A percentile compares a stretch with the other conserved stretches of the same genome.
phyloP scores from a whole-genome alignment of 2,888 invertebrate genomes.

The Acrobasis suavella region DNA sequence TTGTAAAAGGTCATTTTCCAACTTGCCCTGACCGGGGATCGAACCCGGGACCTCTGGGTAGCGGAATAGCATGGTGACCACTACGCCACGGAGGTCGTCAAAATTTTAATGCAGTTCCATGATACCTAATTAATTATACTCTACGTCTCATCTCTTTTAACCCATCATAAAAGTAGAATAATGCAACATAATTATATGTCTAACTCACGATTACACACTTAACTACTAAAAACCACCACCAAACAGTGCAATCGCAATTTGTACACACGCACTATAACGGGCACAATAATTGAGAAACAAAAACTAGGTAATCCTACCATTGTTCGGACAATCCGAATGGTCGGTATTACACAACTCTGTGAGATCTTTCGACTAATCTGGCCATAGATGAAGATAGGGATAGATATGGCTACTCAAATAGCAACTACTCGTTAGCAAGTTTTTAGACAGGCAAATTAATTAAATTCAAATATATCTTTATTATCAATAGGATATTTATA shows the following conservation, averaged over 20 bases:
- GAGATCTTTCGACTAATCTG: background rate
- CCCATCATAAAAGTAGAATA: background rate
- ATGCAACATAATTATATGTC: background rate
- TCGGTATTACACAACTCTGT: background rate
- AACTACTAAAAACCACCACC: background rate
- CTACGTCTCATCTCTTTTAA: background rate
- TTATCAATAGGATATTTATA: too few relatives aligned
- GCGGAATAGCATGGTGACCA: too few relatives aligned
- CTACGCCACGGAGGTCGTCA: too few relatives aligned
- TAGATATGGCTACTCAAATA: background rate
- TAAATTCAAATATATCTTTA: too few relatives aligned
- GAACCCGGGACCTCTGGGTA: too few relatives aligned
- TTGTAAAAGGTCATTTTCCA: too few relatives aligned
- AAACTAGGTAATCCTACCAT: slow-evolving; percentile 13
- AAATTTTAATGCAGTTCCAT: too few relatives aligned
- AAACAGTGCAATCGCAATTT: background rate
- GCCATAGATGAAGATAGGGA: background rate
- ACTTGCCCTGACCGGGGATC: too few relatives aligned
- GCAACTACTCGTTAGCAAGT: too few relatives aligned
- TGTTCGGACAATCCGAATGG: slow-evolving; percentile 9
- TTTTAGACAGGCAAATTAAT: too few relatives aligned
- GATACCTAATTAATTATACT: background rate
- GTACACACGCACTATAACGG: slow-evolving; percentile 9
- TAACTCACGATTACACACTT: slow-evolving; percentile 1
- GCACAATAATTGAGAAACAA: slow-evolving; percentile 18